Evolutionary conservation across 2,113 vertebrate genomes (phyloP), one percentile per base, ranked within the genome.

Genomic region (Eptesicus fuscus): DNA sequence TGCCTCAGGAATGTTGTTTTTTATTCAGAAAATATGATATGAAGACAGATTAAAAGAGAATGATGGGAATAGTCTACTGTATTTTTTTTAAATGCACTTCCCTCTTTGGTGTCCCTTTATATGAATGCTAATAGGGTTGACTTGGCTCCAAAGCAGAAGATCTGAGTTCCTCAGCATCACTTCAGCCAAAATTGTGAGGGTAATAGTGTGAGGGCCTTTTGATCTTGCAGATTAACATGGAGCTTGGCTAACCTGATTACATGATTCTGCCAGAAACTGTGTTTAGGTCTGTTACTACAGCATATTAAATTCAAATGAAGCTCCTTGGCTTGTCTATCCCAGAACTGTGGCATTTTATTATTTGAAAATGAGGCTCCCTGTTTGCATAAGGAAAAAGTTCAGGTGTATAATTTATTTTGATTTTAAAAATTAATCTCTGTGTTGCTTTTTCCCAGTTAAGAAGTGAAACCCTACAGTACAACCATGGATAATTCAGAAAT

Each of bases 371-470:
- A 49, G n/a, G 10, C 61, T 91, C 12, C 35, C 40, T 18, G 30
- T 90, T 80, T 71, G 53, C 67, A 44, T 83, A 74, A 83, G 76
- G 35, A 80, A 95, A 84, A 88, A 59, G 42, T 65, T 35, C 70
- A 44, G 47, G 44, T 89, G 16, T 82, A 42, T 78, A n/a, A 89
- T 95, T 83, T 93, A 83, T 74, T 89, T 95, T 88, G 11, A 82
- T 91, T 91, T 88, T 37, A 32, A 63, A 28, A 84, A 80, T 47
- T 92, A 85, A 88, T 77, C 23, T 37, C 49, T 20, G 40, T 67
- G 5, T 96, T 90, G 80, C 23, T 95, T 80, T 70, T 94, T 88
- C 76, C 35, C n/a, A 7, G 7, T 89, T 92, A 80, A 89, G 73
- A 84, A 90, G 23, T 92, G 44, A 96, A 83, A 76, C 35, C 7